Conservation (phyloP, 1,140 invertebrate genomes). For the Stratiolaelaps scimitus region DNA sequence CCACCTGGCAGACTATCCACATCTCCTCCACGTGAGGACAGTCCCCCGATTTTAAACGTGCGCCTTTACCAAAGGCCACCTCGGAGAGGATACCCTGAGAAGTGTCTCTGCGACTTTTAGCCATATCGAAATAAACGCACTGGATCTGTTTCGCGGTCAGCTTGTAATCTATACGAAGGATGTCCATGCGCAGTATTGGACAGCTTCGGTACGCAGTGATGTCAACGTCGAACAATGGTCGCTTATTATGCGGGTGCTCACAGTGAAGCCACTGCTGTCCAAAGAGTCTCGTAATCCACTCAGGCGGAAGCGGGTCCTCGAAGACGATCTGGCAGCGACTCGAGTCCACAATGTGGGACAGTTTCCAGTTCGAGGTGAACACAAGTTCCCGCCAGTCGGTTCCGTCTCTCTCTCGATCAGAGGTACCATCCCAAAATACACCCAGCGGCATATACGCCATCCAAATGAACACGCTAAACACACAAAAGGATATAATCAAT, state of each 20-base stretch:
- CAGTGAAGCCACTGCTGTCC: neutral
- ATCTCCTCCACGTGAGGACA: slow-evolving; percentile 3
- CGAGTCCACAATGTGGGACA: no score
- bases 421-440: no score
- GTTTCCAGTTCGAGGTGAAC: no score
- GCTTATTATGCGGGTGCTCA: neutral
- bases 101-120: neutral
- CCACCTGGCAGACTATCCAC: neutral
- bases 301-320: no score
- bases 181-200: neutral
- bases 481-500: no score
- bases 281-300: neutral
- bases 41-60: neutral
- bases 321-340: no score
- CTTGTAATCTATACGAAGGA: neutral
- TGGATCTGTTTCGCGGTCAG: neutral
- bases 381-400: no score
- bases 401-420: no score
- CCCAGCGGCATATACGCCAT: no score
- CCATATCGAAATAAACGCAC: neutral
- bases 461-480: no score
- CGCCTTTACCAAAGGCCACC: neutral
- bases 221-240: neutral
- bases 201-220: neutral
- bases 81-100: neutral